Percentiles rank a stretch among this genome's conserved stretches.
phyloP scores from a whole-genome alignment of 1,140 invertebrate genomes.

The Ceratina australensis region DNA sequence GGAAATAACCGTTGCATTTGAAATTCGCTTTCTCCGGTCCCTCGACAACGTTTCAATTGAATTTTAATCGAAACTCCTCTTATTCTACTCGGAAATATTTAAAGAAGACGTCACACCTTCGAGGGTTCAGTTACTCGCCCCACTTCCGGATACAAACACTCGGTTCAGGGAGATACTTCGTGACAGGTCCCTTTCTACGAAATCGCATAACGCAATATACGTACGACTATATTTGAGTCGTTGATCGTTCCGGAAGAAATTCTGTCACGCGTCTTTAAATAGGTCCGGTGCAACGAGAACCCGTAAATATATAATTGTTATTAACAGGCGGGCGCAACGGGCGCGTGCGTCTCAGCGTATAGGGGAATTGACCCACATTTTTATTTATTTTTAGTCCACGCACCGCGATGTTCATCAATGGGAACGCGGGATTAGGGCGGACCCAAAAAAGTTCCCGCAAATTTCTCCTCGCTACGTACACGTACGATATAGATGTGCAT shows the following conservation, averaged over 20 bases:
- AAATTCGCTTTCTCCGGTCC: not conserved
- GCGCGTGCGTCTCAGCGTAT: conserved; percentile 4
- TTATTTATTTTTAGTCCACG: conserved; percentile 36
- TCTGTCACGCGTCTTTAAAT: conserved; percentile 49
- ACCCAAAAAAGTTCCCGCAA: not conserved
- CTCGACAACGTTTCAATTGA: not conserved
- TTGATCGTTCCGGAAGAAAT: conserved; percentile 49
- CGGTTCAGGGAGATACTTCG: not conserved
- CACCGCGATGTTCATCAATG: conserved; percentile 28
- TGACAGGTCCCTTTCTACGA: conserved; percentile 15
- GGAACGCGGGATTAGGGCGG: not conserved
- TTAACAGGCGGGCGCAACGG: conserved; percentile 28
- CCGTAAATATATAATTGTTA: conserved; percentile 43
- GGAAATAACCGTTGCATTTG: not conserved
- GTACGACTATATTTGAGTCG: conserved; percentile 38
- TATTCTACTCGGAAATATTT: not conserved
- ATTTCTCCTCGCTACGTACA: not conserved
- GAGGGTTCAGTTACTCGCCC: too few species aligned
- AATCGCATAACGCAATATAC: not conserved
- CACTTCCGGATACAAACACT: too few species aligned
- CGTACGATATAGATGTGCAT: too few species aligned
- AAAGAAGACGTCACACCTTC: too few species aligned
- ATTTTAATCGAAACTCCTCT: not conserved
- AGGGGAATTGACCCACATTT: conserved; percentile 30
- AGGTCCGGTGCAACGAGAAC: conserved; percentile 36